Base-by-base conservation (phyloP, 1,140 invertebrate species). In the Aricia agestis region DNA sequence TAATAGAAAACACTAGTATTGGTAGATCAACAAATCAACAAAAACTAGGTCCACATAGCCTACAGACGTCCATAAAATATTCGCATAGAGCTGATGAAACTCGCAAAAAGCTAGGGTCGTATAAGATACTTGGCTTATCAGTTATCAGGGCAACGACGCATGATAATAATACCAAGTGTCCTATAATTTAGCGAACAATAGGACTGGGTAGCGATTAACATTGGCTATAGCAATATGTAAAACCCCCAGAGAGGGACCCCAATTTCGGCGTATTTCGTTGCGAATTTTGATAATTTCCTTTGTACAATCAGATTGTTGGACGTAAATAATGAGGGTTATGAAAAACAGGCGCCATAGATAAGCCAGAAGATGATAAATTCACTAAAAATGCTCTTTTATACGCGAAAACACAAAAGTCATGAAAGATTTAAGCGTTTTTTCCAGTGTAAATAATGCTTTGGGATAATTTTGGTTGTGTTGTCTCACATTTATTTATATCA, bases 181-280 rank as follows among this genome's bases (percentile, higher is more conserved):
- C 59, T 63, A 63, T 63, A 63, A 63, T 63, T 59, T 63, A 63
- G 18, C 59, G 19, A 25, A 63, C 59, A 63, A 63, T 63, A 63
- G 59, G 18, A 25, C 59, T 10, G 19, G 6, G n/a, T 18, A 17
- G 18, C 59, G 59, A 63, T 63, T 63, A 63, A 63, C 59, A 63
- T 63, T 63, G 59, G 59, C 6, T 25, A 63, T 63, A 63, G 59
- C 59, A 63, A 63, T 63, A 63, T 63, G 59, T 63, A 63, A 25
- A 63, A 18, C 18, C 59, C 59, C 59, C 59, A 25, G 59, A 17
- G 59, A 19, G 7, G 11, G 10, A 63, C 18, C 59, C 59, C 59
- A 63, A 63, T 63, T 63, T 63, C 18, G 59, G 6, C 11, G 10
- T 63, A 25, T 63, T 63, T 63, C 59, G 59, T 18, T 19, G 59